Evolutionary conservation across 2,797 vertebrate genomes (phyloP), one percentile per base, ranked within the genome.

Genomic region (Bucorvus abyssinicus): DNA sequence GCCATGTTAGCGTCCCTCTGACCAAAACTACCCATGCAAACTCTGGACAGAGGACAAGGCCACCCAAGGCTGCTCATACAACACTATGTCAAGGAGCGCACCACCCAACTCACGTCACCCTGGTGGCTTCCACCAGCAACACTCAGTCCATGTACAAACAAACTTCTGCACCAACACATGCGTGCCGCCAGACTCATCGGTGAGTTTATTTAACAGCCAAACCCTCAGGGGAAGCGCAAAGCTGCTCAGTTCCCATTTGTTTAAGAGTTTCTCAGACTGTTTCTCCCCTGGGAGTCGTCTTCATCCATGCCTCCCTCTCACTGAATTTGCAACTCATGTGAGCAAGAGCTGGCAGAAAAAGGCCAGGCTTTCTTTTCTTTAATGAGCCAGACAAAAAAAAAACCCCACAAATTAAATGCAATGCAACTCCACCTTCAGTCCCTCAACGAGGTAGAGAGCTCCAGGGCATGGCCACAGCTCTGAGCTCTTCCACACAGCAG

Each of bases 271-370:
- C 88, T 93, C 90, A 92, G 94, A 91, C 88, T 88, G 86, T 17
- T 94, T 79, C 84, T 82, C 95, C 90, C 93, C 52, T 52, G 95
- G 95, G 95, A 97, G 75, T 47, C 64, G 90, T 95, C 90, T 93
- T 84, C 86, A 95, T 95, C 92, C 90, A 90, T 10, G 3, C 92
- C 90, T 96, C 88, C 77, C 55, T 88, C 90, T 94, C 1, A 1
- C 83, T 82, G 81, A 87, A 94, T 90, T 80, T 93, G 70, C 84
- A 87, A 89, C 70, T 94, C 91, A 88, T 23, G 17, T 79, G 94
- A 96, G 69, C 5, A 11, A 91, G 47, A 49, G 74, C 40, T 88
- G 69, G 84, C 70, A 89, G 86, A 67, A 88, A 92, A 94, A 94
- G 81, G 87, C 67, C 71, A 93, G 20, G 8, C 70, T 89, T 87